Evolutionary conservation across 2,113 vertebrate genomes (phyloP).

Genomic region (Toxotes chatareus): DNA sequence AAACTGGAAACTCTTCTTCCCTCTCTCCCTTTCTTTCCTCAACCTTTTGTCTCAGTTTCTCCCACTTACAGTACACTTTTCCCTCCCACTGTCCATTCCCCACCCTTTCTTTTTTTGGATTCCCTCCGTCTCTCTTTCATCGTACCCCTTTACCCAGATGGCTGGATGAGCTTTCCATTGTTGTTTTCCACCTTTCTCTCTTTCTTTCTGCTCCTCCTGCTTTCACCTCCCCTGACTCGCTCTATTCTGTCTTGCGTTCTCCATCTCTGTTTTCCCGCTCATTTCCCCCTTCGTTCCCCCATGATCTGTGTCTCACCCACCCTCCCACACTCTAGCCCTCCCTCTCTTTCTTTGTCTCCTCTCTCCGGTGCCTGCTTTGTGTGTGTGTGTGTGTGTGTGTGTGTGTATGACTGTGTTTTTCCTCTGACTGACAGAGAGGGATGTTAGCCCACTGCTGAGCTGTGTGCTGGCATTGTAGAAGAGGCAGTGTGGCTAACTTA

Average conservation of each 20-base stretch:
- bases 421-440: conserved; percentile 60
- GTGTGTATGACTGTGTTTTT: conserved; percentile 41
- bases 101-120: conserved; percentile 11
- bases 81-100: conserved; percentile 9
- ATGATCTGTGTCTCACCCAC: conserved; percentile 40
- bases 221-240: conserved; percentile 50
- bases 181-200: conserved; percentile 15
- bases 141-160: conserved; percentile 33
- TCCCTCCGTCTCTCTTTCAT: conserved; percentile 34
- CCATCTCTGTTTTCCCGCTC: conserved; percentile 74
- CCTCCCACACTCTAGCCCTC: conserved; percentile 52
- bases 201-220: conserved; percentile 32
- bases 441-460: conserved; percentile 51
- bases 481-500: conserved; percentile 35
- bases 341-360: conserved; percentile 77
- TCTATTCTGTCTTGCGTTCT: conserved; percentile 56
- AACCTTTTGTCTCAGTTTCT: conserved; percentile 11
- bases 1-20: conserved; percentile 4
- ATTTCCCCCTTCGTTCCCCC: conserved; percentile 62
- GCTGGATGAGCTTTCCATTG: conserved; percentile 32
- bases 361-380: conserved; percentile 47
- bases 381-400: conserved; percentile 48
- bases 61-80: conserved; percentile 4
- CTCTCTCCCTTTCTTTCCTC: neutral
- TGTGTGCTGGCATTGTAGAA: conserved; percentile 27